These are phyloP conservation scores for Homalodisca vitripennis DNA, from an alignment of 1,140 invertebrate species.

Conservation along the genomic window DNA sequence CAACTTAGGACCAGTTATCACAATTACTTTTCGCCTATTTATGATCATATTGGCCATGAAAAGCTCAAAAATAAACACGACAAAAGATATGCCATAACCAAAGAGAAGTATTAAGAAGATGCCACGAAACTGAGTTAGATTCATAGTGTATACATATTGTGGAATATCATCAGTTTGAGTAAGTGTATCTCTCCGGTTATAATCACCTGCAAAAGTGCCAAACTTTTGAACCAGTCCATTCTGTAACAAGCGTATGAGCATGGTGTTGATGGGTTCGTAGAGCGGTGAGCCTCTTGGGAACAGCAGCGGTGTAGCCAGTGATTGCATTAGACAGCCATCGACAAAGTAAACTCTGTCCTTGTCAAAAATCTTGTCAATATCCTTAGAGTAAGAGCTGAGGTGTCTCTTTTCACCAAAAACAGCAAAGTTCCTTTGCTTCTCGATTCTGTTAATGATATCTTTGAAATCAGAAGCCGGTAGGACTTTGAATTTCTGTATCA, in stretches of 20 bases:
- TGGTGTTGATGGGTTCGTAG: slow-evolving; percentile 31
- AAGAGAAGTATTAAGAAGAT: slow-evolving; percentile 15
- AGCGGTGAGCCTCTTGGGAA: slow-evolving; percentile 34
- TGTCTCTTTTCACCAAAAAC: slow-evolving; percentile 38
- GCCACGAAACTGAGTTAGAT: neutral
- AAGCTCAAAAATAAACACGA: slow-evolving; percentile 1
- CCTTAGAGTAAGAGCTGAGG: slow-evolving; percentile 36
- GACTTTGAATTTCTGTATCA: slow-evolving; percentile 31
- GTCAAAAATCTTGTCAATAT: slow-evolving; percentile 30
- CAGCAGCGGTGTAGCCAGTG: slow-evolving; percentile 39
- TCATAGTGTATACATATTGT: neutral
- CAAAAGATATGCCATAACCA: neutral
- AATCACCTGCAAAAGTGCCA: neutral
- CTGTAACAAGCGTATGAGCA: slow-evolving; percentile 35
- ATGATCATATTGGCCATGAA: neutral
- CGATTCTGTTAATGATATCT: slow-evolving; percentile 32
- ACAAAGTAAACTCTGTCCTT: slow-evolving; percentile 38
- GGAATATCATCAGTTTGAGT: neutral
- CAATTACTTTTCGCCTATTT: neutral
- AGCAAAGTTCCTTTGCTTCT: slow-evolving; percentile 34
- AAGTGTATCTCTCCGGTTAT: neutral
- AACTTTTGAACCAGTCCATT: slow-evolving; percentile 35
- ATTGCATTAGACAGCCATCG: slow-evolving; percentile 38
- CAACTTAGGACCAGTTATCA: slow-evolving; percentile 6
- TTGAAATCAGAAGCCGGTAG: slow-evolving; percentile 33